Evolutionary conservation across 2,888 invertebrate species (phyloP).

Genomic region (Drosophila yooni): DNA sequence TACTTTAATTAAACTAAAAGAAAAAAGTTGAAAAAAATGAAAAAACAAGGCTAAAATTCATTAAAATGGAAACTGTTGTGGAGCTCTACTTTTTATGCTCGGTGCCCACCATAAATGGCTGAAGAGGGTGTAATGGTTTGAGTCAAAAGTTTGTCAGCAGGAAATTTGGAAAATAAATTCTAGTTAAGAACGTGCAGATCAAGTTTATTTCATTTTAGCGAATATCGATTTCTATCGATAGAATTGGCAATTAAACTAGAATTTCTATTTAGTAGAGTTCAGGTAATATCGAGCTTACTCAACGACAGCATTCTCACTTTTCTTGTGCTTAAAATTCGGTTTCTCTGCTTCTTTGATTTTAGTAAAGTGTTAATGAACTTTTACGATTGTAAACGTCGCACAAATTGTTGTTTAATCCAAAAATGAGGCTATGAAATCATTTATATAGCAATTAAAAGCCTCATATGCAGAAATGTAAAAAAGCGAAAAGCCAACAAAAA

Average conservation of each 20-base stretch:
- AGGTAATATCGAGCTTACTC: background rate
- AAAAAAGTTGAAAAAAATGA: background rate
- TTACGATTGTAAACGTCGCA: constrained; percentile 54
- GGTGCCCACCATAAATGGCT: background rate
- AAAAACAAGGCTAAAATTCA: constrained; percentile 43
- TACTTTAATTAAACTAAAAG: constrained; percentile 50
- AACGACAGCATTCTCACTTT: background rate
- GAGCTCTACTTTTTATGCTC: constrained; percentile 12
- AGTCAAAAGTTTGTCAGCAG: background rate
- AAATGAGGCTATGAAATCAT: constrained; percentile 53
- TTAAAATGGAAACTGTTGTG: constrained; percentile 58
- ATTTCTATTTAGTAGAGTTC: background rate
- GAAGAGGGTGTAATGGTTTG: background rate
- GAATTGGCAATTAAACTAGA: background rate
- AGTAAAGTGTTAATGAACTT: constrained; percentile 75
- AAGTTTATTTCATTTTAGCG: too few species aligned
- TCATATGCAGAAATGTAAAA: constrained; percentile 60
- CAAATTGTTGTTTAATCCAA: constrained; percentile 47
- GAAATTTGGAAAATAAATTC: background rate
- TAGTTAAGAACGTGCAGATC: background rate
- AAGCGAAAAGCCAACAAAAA: constrained; percentile 11
- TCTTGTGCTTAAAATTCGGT: constrained; percentile 6
- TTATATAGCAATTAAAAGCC: constrained; percentile 40
- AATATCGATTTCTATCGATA: background rate
- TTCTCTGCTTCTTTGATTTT: background rate